Base-by-base conservation (phyloP, 30 jellyfish, hydroid and myxozoan genomes). In the Rhopilema esculentum region DNA sequence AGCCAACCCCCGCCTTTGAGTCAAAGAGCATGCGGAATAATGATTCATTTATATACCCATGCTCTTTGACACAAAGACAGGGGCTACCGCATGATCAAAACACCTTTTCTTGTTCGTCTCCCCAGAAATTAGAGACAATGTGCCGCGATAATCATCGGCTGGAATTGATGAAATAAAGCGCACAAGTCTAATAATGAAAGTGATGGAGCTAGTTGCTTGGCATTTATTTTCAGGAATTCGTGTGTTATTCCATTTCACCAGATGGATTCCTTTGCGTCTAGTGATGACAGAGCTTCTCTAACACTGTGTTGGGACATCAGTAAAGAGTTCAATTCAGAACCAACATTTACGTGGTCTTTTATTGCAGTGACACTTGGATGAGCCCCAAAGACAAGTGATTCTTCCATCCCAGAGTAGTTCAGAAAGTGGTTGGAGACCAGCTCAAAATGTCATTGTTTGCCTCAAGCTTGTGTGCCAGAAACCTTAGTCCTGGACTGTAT, bases 291-390 rank as follows among this genome's bases (percentile, higher is more conserved):
- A n/a, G n/a, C n/a, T n/a, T n/a, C n/a, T n/a, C n/a, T n/a, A n/a
- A n/a, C n/a, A 53, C 21, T 19, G 68, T 16, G n/a, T n/a, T n/a
- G n/a, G n/a, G n/a, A n/a, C n/a, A n/a, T n/a, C n/a, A n/a, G n/a
- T n/a, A n/a, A n/a, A 22, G n/a, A 53, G 68, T 53, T 53, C 21
- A 53, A 53, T 53, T 53, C 68, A 53, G 21, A 53, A 22, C 68
- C n/a, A 22, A 53, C 68, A 53, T 53, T 53, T 53, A 53, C 68
- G n/a, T 53, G 18, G 18, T 53, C 68, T 22, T 53, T 53, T 53
- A 53, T 53, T 53, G 68, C 68, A 53, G n/a, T 67, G 16, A 67
- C 78, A 67, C 78, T 67, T 67, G 78, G 78, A 27, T 67, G 78
- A 27, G 78, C 78, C 16, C 29, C 78, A n/a, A 67, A 29, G 24